A percentile compares a stretch with the other conserved stretches of the same genome.
Evolutionary conservation across 2,888 invertebrate species (phyloP).

Genomic region (Trichogramma evanescens): DNA sequence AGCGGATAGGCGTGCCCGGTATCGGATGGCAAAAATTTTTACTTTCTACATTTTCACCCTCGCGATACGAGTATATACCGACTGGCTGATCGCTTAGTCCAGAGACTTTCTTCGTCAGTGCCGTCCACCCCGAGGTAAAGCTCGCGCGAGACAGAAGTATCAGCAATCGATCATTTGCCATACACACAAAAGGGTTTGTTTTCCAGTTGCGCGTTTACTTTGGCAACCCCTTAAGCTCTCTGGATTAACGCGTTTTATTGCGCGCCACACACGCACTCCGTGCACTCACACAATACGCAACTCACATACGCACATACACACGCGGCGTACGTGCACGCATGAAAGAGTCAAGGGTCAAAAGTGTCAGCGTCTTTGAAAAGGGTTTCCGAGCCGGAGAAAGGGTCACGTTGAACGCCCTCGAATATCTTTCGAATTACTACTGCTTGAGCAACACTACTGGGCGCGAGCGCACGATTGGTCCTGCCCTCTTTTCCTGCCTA

Average conservation of each 20-base stretch:
- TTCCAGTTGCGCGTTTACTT: conserved; percentile 15
- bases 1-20: too few relatives aligned
- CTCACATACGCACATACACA: neutral
- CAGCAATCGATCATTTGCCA: conserved; percentile 18
- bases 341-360: neutral
- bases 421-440: conserved; percentile 36
- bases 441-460: conserved; percentile 17
- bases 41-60: too few relatives aligned
- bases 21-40: too few relatives aligned
- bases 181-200: conserved; percentile 17
- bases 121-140: neutral
- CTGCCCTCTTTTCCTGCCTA: neutral
- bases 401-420: conserved; percentile 25
- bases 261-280: neutral
- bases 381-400: neutral
- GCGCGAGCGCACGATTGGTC: neutral
- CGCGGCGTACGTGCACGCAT: neutral
- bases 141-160: conserved; percentile 4
- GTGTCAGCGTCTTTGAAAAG: neutral
- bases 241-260: conserved; percentile 21
- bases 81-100: too few relatives aligned
- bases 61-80: too few relatives aligned
- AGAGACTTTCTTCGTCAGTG: too few relatives aligned
- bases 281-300: neutral
- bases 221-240: neutral